These are phyloP conservation scores for Harpalus rubripes DNA, from an alignment of 2,888 invertebrate species.

Conservation along the genomic window DNA sequence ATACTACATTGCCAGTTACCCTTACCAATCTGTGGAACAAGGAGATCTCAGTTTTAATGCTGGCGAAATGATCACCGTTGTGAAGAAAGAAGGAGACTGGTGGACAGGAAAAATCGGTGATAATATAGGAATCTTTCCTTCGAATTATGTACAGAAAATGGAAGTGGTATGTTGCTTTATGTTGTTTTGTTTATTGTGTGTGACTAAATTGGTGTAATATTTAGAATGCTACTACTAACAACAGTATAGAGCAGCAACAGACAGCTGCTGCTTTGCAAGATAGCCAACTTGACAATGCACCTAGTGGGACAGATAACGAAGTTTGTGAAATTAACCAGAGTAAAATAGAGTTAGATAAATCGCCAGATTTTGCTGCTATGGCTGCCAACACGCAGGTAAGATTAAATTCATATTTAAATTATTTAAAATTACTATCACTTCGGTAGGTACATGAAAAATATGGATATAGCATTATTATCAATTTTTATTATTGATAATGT, in stretches of 20 bases:
- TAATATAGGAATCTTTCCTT: slow-evolving; percentile 94
- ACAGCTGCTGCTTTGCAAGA: slow-evolving; percentile 59
- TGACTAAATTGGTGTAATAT: slow-evolving; percentile 64
- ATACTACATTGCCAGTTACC: slow-evolving; percentile 93
- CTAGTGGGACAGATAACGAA: slow-evolving; percentile 73
- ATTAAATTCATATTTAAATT: no score
- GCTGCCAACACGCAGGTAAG: slow-evolving; percentile 75
- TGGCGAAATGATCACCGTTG: slow-evolving; percentile 92
- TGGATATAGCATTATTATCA: no score
- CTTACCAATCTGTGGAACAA: slow-evolving; percentile 92
- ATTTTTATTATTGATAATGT: no score
- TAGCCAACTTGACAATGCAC: slow-evolving; percentile 61
- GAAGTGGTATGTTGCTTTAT: slow-evolving; percentile 74
- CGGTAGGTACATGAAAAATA: no score
- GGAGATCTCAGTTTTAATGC: slow-evolving; percentile 95
- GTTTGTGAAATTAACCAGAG: slow-evolving; percentile 78
- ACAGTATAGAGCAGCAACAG: slow-evolving; percentile 61
- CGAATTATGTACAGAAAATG: slow-evolving; percentile 94
- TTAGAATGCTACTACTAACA: slow-evolving; percentile 67
- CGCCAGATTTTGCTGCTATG: slow-evolving; percentile 78
- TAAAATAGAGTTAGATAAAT: slow-evolving; percentile 75
- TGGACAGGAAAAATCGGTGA: slow-evolving; percentile 96
- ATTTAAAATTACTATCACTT: no score
- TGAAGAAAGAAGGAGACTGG: slow-evolving; percentile 97
- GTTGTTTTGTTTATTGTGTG: slow-evolving; percentile 57